A percentile compares a stretch with the other conserved stretches of the same genome.
phyloP scores from a whole-genome alignment of 2,113 vertebrate genomes.

The Epinephelus fuscoguttatus region DNA sequence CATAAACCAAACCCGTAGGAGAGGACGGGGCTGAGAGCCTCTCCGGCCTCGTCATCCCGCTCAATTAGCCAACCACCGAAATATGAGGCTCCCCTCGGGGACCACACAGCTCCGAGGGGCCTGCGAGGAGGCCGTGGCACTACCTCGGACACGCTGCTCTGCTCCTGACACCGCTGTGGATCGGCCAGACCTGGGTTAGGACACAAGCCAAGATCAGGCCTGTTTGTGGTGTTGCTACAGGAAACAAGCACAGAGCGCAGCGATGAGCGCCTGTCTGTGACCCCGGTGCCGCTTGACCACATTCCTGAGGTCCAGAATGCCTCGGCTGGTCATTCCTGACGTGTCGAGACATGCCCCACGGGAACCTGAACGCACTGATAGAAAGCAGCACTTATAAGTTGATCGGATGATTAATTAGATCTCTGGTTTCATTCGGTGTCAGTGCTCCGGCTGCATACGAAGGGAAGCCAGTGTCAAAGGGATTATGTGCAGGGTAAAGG shows the following conservation, averaged over 20 bases:
- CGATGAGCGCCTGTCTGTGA: constrained; percentile 63
- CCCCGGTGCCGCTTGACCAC: constrained; percentile 51
- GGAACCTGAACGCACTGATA: constrained; percentile 72
- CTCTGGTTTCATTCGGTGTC: constrained; percentile 72
- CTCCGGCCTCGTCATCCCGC: constrained; percentile 77
- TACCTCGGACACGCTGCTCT: constrained; percentile 16
- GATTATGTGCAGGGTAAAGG: constrained; percentile 33
- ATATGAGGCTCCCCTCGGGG: constrained; percentile 77
- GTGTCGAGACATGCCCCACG: constrained; percentile 73
- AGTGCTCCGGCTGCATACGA: constrained; percentile 28
- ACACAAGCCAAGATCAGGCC: constrained; percentile 28
- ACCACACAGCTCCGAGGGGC: constrained; percentile 62
- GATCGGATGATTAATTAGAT: constrained; percentile 81
- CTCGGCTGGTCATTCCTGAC: constrained; percentile 75
- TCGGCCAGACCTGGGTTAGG: background rate
- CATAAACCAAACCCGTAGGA: constrained; percentile 82
- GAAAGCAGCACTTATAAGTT: constrained; percentile 70
- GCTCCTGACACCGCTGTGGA: constrained; percentile 20
- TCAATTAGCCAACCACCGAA: constrained; percentile 83
- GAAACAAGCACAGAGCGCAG: constrained; percentile 49
- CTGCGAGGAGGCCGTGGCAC: constrained; percentile 31
- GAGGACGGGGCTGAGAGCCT: constrained; percentile 69
- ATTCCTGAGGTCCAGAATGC: constrained; percentile 73
- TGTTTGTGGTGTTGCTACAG: constrained; percentile 49
- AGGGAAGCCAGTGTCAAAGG: constrained; percentile 8